Evolutionary conservation across 2,888 invertebrate species (phyloP).

Genomic region (Allacma fusca): DNA sequence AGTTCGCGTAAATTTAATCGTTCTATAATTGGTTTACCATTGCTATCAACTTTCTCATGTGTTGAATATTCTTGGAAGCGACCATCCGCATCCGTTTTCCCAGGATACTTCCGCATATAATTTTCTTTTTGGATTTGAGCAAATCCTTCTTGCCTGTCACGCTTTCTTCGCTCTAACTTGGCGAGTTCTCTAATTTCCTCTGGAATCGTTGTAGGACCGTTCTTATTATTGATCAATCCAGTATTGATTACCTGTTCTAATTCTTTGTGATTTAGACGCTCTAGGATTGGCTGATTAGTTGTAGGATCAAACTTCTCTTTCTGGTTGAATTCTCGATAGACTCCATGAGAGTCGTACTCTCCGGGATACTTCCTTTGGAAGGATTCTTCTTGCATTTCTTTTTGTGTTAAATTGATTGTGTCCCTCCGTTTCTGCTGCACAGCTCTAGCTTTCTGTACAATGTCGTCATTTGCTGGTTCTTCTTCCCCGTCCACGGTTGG

Average conservation of each 20-base stretch:
- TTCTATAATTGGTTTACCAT: background rate
- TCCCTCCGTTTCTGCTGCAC: background rate
- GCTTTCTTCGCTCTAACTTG: background rate
- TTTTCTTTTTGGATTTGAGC: background rate
- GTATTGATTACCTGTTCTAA: background rate
- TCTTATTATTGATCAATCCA: background rate
- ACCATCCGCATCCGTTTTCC: background rate
- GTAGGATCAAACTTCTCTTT: constrained; percentile 13
- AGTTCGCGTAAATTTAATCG: background rate
- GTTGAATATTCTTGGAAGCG: background rate
- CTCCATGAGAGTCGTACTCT: background rate
- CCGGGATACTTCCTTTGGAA: constrained; percentile 11
- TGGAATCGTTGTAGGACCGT: background rate
- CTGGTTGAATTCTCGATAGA: background rate
- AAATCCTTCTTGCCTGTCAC: background rate
- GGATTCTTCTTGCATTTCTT: background rate
- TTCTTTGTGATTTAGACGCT: constrained; percentile 21
- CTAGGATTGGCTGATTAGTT: background rate
- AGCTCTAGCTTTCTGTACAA: background rate
- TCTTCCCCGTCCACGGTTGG: background rate
- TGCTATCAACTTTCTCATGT: background rate
- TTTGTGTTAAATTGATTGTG: too few relatives aligned
- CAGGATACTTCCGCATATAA: constrained; percentile 17
- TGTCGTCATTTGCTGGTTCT: background rate
- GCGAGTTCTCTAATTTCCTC: background rate